phyloP scores from a whole-genome alignment of 2,888 invertebrate genomes.

The Watsonalla cultraria region DNA sequence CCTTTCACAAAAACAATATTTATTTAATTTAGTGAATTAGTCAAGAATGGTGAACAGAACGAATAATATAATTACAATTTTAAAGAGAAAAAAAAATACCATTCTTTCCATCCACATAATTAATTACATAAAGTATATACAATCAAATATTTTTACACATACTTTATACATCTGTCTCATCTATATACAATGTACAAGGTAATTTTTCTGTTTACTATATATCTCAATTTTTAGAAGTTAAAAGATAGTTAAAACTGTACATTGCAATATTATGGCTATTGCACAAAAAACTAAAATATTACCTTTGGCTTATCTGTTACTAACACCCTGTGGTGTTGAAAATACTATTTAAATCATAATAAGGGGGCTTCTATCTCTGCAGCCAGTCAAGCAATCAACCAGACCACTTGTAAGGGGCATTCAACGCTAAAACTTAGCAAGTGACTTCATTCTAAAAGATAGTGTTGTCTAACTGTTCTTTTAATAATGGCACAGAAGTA shows the following conservation, averaged over 20 bases:
- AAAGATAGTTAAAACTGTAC: constrained; percentile 65
- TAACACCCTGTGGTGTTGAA: constrained; percentile 52
- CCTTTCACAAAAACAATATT: constrained; percentile 54
- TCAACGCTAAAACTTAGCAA: constrained; percentile 14
- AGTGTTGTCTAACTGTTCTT: constrained; percentile 1
- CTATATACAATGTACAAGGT: constrained; percentile 73
- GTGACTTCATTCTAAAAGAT: not conserved
- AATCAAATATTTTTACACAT: constrained; percentile 57
- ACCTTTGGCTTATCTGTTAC: constrained; percentile 76
- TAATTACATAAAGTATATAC: constrained; percentile 46
- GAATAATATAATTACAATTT: constrained; percentile 17
- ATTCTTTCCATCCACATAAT: constrained; percentile 38
- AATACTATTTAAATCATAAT: constrained; percentile 38
- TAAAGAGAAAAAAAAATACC: constrained; percentile 46
- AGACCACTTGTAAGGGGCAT: constrained; percentile 25
- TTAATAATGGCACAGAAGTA: constrained; percentile 49
- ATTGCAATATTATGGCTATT: constrained; percentile 69
- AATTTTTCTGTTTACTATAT: constrained; percentile 49
- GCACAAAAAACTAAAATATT: constrained; percentile 74
- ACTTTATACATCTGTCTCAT: constrained; percentile 56
- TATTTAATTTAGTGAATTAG: constrained; percentile 14
- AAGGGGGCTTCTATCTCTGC: constrained; percentile 32
- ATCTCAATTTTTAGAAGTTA: constrained; percentile 45
- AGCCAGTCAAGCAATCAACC: constrained; percentile 26
- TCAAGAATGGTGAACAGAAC: constrained; percentile 22